Evolutionary conservation across 2,888 invertebrate genomes (phyloP).

Genomic region (Melanostoma mellinum): DNA sequence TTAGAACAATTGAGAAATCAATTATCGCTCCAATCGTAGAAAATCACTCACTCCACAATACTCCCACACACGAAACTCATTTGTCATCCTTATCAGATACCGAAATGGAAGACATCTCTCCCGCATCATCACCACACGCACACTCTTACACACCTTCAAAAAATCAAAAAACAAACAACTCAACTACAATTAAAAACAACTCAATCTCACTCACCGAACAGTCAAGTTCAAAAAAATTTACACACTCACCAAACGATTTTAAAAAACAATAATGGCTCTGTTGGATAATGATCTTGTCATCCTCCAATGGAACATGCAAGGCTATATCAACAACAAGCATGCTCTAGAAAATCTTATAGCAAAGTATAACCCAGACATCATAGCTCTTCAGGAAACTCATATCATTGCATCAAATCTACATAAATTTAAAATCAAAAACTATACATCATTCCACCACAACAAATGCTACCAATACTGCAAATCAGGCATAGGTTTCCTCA

Average conservation of each 20-base stretch:
- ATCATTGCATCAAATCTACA: not conserved
- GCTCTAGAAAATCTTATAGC: not conserved
- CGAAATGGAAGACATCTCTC: not conserved
- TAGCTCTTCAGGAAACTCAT: conserved; percentile 3
- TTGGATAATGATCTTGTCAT: conserved; percentile 5
- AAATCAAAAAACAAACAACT: conserved; percentile 7
- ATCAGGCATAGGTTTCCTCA: no score
- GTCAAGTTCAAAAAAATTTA: not conserved
- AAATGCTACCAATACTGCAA: no score
- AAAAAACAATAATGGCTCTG: conserved; percentile 14
- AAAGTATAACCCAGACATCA: conserved; percentile 10
- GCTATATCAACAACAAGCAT: conserved; percentile 12
- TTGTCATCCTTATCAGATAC: not conserved
- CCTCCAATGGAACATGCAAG: conserved; percentile 20
- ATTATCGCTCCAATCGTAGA: not conserved
- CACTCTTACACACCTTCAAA: not conserved
- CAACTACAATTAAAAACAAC: conserved; percentile 2
- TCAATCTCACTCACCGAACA: not conserved
- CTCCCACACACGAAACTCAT: not conserved
- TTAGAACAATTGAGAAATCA: not conserved
- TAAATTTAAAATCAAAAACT: conserved; percentile 8
- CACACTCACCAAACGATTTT: conserved; percentile 5
- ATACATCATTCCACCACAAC: not conserved
- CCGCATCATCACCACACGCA: not conserved
- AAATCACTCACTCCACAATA: not conserved